A percentile compares a stretch with the other conserved stretches of the same genome.
Evolutionary conservation across 2,113 vertebrate genomes (phyloP).

Genomic region (Gasterosteus nipponicus): DNA sequence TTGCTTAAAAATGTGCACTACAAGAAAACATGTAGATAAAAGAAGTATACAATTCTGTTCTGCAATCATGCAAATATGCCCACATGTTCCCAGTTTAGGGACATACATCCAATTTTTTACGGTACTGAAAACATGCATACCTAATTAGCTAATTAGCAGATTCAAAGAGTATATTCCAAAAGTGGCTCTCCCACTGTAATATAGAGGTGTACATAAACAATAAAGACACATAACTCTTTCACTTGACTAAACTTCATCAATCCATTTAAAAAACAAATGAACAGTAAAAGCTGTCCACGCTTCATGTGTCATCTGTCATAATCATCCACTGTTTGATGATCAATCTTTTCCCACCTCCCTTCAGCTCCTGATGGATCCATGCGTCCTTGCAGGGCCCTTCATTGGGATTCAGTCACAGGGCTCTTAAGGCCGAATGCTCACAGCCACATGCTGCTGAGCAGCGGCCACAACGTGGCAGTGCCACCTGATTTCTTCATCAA

Average conservation of each 20-base stretch:
- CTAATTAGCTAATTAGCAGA: too few relatives aligned
- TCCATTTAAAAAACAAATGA: background rate
- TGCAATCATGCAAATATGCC: background rate
- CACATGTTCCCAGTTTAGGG: background rate
- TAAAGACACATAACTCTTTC: background rate
- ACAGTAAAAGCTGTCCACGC: background rate
- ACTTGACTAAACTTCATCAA: background rate
- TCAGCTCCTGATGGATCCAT: constrained; percentile 76
- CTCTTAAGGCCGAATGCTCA: constrained; percentile 79
- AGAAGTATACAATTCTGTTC: background rate
- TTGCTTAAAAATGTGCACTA: constrained; percentile 33
- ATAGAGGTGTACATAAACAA: background rate
- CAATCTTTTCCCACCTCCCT: constrained; percentile 1
- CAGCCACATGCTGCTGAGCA: constrained; percentile 79
- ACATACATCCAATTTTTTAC: background rate
- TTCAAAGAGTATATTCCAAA: background rate
- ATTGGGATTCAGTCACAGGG: constrained; percentile 78
- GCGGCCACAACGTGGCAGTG: constrained; percentile 78
- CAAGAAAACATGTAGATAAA: constrained; percentile 8
- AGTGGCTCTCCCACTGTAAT: background rate
- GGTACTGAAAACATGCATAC: background rate
- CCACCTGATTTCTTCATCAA: constrained; percentile 85
- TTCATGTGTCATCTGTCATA: background rate
- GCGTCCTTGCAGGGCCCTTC: constrained; percentile 56
- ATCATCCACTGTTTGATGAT: background rate